A percentile compares a stretch with the other conserved stretches of the same genome.
phyloP scores from a whole-genome alignment of 2,888 invertebrate genomes.

The Caenorhabditis plicata region DNA sequence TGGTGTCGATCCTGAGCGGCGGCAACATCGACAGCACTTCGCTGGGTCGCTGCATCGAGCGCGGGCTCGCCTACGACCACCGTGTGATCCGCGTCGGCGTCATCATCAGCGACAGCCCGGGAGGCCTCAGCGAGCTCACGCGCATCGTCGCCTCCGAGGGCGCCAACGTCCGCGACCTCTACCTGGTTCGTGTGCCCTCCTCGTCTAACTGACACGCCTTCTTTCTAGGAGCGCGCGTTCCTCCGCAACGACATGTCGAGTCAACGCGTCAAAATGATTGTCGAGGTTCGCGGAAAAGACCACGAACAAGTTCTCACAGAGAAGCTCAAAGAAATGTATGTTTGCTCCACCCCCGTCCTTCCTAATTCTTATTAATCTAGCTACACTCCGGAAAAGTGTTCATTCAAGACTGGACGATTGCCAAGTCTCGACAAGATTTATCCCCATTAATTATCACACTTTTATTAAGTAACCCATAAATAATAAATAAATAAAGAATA shows the following conservation, averaged over 20 bases:
- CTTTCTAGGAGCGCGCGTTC: constrained; percentile 88
- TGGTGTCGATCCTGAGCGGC: constrained; percentile 68
- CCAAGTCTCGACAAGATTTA: not conserved
- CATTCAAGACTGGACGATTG: constrained; percentile 20
- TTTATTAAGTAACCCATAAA: not conserved
- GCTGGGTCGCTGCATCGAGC: constrained; percentile 66
- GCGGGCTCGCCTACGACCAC: constrained; percentile 73
- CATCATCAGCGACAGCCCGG: constrained; percentile 68
- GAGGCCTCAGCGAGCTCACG: constrained; percentile 67
- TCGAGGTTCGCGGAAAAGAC: constrained; percentile 81
- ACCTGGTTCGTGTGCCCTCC: constrained; percentile 4
- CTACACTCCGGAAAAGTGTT: constrained; percentile 13
- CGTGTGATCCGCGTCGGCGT: constrained; percentile 67
- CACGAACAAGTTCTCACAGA: constrained; percentile 74
- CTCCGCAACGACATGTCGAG: constrained; percentile 83
- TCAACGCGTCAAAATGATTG: constrained; percentile 74
- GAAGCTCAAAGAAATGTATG: constrained; percentile 3
- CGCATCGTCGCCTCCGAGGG: constrained; percentile 62
- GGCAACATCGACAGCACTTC: constrained; percentile 71
- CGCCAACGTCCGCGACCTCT: constrained; percentile 25
- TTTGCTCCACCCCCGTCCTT: not conserved
- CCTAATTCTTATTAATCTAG: not conserved
- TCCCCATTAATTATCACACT: not conserved
- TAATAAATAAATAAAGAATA: not conserved
- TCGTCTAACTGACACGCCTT: not conserved